Conservation (phyloP, 2,797 vertebrate species). For the Lithobates sylvaticus region DNA sequence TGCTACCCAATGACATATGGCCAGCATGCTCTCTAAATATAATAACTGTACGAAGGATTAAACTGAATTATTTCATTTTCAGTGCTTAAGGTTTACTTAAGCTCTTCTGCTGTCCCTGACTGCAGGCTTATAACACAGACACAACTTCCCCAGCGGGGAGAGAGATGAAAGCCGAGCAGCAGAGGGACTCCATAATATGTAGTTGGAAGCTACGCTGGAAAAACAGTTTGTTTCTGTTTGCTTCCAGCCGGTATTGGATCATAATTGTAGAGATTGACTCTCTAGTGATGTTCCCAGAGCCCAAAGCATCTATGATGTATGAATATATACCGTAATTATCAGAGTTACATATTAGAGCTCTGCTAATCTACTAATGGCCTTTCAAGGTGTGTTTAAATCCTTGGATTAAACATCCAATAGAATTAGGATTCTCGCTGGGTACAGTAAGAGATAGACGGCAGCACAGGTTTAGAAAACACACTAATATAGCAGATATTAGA, state of each 20-base stretch:
- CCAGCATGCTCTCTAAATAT: not conserved
- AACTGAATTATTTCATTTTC: conserved; percentile 4
- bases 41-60: conserved; percentile 14
- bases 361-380: not conserved
- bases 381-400: not conserved
- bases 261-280: not conserved
- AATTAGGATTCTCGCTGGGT: not conserved
- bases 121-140: not conserved
- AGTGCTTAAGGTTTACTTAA: not conserved
- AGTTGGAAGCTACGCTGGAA: not conserved
- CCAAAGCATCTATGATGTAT: not conserved
- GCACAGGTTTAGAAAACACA: too few relatives aligned
- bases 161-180: conserved; percentile 6
- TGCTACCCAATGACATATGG: not conserved
- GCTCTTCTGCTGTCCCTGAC: not conserved
- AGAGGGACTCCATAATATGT: not conserved
- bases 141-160: not conserved
- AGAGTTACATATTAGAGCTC: not conserved
- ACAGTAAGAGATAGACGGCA: not conserved
- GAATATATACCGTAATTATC: not conserved
- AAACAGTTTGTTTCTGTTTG: not conserved
- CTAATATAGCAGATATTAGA: too few relatives aligned
- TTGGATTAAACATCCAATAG: not conserved
- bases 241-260: not conserved
- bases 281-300: not conserved